Percentiles rank a stretch among this genome's conserved stretches.
Conservation (phyloP, 2,797 vertebrate genomes). For the Ptychadena robeensis region DNA sequence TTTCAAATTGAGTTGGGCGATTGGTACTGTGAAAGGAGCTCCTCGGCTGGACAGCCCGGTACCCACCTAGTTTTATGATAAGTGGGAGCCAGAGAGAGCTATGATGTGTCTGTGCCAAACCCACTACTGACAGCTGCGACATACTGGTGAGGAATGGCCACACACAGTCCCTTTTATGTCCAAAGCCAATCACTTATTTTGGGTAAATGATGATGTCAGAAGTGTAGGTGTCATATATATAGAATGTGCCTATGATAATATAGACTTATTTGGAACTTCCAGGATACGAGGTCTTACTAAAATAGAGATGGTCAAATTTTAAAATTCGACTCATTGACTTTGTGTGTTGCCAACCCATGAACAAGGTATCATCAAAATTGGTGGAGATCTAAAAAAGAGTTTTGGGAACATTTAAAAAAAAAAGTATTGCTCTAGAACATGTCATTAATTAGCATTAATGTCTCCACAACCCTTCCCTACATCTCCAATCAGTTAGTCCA, state of each 20-base stretch:
- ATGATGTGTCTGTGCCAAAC: neutral
- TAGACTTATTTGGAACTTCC: neutral
- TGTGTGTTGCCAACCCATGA: no score
- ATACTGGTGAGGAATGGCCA: neutral
- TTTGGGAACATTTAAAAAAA: no score
- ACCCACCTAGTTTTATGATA: neutral
- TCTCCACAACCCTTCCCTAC: no score
- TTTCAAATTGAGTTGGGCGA: neutral
- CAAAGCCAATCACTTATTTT: neutral
- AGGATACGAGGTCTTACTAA: neutral
- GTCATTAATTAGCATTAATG: no score
- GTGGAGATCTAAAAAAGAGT: no score
- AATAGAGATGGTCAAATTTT: no score
- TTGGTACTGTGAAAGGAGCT: neutral
- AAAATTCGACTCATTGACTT: no score
- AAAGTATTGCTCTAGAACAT: no score
- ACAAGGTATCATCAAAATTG: no score
- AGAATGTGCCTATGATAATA: neutral
- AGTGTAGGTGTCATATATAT: neutral
- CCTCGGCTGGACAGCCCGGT: neutral
- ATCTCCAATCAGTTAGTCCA: no score
- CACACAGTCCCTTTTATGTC: constrained; percentile 2
- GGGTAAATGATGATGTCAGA: neutral
- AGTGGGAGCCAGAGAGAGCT: neutral
- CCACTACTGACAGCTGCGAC: neutral